Conservation (phyloP, 2,113 vertebrate species). For the Dermatemys mawii region DNA sequence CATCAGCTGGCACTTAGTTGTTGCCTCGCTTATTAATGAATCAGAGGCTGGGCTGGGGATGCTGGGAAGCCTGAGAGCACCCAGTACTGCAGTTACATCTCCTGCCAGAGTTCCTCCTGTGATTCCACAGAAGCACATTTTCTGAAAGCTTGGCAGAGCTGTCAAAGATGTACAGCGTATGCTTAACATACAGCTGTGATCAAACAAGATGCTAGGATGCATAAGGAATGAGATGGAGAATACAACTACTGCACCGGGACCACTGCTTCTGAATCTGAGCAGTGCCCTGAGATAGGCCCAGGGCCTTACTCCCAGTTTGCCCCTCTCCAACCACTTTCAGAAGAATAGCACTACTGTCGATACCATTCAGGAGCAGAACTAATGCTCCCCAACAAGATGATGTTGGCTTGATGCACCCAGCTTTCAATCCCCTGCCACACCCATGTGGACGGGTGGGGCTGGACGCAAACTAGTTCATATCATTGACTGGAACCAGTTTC, state of each 20-base stretch:
- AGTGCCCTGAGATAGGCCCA: background rate
- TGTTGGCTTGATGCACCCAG: slow-evolving; percentile 5
- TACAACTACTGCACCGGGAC: background rate
- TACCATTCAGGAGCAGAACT: slow-evolving; percentile 15
- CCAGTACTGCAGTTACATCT: fast-evolving
- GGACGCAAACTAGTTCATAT: background rate
- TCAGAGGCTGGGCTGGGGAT: background rate
- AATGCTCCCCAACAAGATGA: background rate
- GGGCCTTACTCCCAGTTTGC: background rate
- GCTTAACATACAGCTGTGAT: too few species aligned
- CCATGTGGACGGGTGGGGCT: background rate
- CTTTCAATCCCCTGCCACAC: slow-evolving; percentile 23
- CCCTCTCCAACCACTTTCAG: slow-evolving; percentile 6
- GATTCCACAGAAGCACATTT: slow-evolving; percentile 7
- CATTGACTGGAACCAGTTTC: slow-evolving; percentile 34
- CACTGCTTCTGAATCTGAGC: background rate
- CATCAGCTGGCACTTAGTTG: background rate
- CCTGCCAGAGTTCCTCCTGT: background rate
- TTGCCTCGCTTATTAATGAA: slow-evolving; percentile 14
- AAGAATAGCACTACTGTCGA: background rate
- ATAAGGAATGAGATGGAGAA: background rate
- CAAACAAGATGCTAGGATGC: background rate
- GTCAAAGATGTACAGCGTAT: background rate
- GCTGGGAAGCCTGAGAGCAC: slow-evolving; percentile 17
- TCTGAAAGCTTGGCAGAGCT: slow-evolving; percentile 13